Base-by-base conservation (phyloP, 2,797 vertebrate species). In the Selene dorsalis region DNA sequence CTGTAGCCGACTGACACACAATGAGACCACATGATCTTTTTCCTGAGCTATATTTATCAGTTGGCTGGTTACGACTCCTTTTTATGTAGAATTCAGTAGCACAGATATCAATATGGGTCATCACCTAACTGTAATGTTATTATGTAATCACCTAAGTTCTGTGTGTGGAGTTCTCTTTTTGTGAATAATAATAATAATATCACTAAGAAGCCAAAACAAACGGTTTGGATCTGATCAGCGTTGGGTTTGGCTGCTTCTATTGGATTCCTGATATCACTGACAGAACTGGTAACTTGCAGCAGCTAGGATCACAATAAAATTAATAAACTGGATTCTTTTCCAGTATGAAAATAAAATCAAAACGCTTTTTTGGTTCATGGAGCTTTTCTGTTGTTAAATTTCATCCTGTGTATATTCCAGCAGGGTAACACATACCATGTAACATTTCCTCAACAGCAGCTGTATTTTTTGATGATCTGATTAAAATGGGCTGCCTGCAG, bases 181-280 rank as follows among this genome's bases (percentile, higher is more conserved):
- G 38, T 68, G 26, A 66, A 45, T 52, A 30, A 30, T 14, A 60
- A 43, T 18, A 22, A 30, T 14, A 60, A 47, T n/a, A n/a, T 48
- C 41, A 63, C 41, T n/a, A 45, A 50, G 30, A 38, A 55, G 50
- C 65, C 65, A 67, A 74, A 79, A 72, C 45, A 80, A 86, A 83
- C 62, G 55, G 62, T 41, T 80, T 32, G n/a, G 22, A 63, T 53
- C 64, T 72, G 48, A 64, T 59, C 50, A 50, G 30, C 2, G 2
- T 48, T 73, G 45, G 24, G 59, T 73, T 81, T 65, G 45, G 39
- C 45, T 52, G 41, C 58, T 55, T 24, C 18, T 64, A 24, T 58
- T 55, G 6, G 24, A 69, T 38, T 52, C 24, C 38, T 58, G 6
- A 75, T 56, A 38, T 32, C 52, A 39, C 17, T 55, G 39, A 52